Conservation (phyloP, 2,888 invertebrate species). For the Camponotus fellah region DNA sequence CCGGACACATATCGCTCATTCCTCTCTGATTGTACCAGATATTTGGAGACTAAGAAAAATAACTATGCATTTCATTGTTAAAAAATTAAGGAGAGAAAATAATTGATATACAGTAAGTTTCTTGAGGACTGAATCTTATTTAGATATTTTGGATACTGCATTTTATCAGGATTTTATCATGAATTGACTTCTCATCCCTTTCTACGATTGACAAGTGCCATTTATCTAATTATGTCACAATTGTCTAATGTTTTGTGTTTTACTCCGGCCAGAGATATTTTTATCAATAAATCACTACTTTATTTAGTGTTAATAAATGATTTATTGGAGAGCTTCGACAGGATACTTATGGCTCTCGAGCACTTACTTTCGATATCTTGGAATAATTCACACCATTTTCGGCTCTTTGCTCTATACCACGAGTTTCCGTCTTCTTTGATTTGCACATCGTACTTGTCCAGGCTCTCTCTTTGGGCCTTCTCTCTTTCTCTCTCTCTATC, state of each 20-base stretch:
- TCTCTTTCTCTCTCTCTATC: neutral
- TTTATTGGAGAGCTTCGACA: conserved; percentile 17
- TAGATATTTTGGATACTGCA: neutral
- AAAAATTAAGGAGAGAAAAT: neutral
- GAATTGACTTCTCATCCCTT: neutral
- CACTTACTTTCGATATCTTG: conserved; percentile 34
- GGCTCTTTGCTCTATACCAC: conserved; percentile 1
- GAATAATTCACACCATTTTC: conserved; percentile 14
- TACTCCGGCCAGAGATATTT: neutral
- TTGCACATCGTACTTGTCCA: neutral
- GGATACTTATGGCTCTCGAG: neutral
- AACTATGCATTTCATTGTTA: neutral
- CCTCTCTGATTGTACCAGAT: conserved; percentile 1
- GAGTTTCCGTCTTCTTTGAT: conserved; percentile 22
- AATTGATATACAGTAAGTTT: neutral
- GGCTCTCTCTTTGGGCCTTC: conserved; percentile 29
- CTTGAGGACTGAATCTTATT: neutral
- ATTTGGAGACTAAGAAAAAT: neutral
- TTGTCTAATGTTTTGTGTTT: neutral
- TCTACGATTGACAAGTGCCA: neutral
- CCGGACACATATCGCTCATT: conserved; percentile 15
- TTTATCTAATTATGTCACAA: neutral
- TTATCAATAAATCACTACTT: neutral
- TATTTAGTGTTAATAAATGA: neutral
- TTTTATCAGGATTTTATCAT: neutral